These are phyloP conservation scores for Thrips palmi DNA, from an alignment of 1,140 invertebrate genomes.

Conservation along the genomic window DNA sequence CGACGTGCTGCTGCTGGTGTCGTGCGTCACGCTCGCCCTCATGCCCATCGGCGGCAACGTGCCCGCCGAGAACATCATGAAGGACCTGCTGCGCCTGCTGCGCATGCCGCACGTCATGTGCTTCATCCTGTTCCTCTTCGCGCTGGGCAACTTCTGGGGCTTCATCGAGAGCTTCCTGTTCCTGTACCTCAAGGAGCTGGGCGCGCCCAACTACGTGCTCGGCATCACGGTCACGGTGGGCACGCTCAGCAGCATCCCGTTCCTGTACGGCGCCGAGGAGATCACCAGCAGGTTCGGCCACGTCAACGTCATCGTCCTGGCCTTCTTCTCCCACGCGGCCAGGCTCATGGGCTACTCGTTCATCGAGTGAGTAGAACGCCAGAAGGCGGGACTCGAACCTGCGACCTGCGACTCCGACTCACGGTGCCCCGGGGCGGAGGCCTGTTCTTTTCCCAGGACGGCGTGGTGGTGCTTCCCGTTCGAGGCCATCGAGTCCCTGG, in stretches of 20 bases:
- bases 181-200: constrained; percentile 60
- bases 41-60: constrained; percentile 53
- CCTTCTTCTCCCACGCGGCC: constrained; percentile 61
- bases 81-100: constrained; percentile 46
- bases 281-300: constrained; percentile 64
- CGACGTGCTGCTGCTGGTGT: constrained; percentile 44
- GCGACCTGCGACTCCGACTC: too few relatives aligned
- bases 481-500: constrained; percentile 67
- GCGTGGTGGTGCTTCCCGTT: constrained; percentile 74
- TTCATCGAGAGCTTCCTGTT: constrained; percentile 74
- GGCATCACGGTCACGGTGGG: constrained; percentile 68
- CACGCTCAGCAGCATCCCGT: constrained; percentile 58
- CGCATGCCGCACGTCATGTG: constrained; percentile 53
- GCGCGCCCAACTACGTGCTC: constrained; percentile 57
- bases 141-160: constrained; percentile 62
- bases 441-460: constrained; percentile 39
- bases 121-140: constrained; percentile 57
- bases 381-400: too few relatives aligned
- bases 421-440: background rate
- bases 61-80: constrained; percentile 48
- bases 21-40: constrained; percentile 42
- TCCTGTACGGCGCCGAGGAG: constrained; percentile 57
- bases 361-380: constrained; percentile 41
- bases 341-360: constrained; percentile 65
- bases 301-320: constrained; percentile 60